Evolutionary conservation across 1,140 invertebrate species (phyloP).

Genomic region (Ephestia elutella): DNA sequence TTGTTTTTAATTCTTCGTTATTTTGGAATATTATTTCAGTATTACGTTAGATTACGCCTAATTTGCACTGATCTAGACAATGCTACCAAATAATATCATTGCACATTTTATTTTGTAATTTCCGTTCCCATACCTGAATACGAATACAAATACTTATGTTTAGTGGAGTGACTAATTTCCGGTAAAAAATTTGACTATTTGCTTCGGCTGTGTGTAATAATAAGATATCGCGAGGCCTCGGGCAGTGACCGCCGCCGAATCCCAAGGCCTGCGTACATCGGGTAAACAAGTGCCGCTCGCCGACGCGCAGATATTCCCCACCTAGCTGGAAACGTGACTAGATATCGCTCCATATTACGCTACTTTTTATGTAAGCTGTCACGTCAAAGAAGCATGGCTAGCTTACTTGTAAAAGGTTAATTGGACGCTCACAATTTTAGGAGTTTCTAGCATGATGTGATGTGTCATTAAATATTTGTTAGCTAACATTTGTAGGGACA

Average conservation of each 20-base stretch:
- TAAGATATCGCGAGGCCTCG: slow-evolving; percentile 45
- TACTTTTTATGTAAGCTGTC: not conserved
- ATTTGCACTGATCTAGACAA: too few species aligned
- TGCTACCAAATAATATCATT: not conserved
- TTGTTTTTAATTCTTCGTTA: too few species aligned
- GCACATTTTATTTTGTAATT: not conserved
- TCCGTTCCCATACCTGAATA: not conserved
- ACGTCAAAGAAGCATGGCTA: too few species aligned
- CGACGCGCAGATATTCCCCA: slow-evolving; percentile 29
- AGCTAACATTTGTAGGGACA: too few species aligned
- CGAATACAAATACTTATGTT: slow-evolving; percentile 12
- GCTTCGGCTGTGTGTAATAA: slow-evolving; percentile 38
- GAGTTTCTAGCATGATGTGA: too few species aligned
- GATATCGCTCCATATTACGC: not conserved
- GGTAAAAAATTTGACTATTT: slow-evolving; percentile 29
- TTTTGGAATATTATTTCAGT: too few species aligned
- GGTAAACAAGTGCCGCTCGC: slow-evolving; percentile 56
- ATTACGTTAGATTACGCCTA: too few species aligned
- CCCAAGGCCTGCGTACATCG: slow-evolving; percentile 63
- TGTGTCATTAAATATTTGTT: too few species aligned
- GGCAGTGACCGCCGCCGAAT: slow-evolving; percentile 66
- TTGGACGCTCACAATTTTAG: too few species aligned
- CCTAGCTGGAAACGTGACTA: slow-evolving; percentile 7
- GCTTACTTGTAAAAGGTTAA: too few species aligned
- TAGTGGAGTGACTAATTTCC: slow-evolving; percentile 32